phyloP scores from a whole-genome alignment of 2,113 vertebrate genomes.

The Neoarius graeffei region DNA sequence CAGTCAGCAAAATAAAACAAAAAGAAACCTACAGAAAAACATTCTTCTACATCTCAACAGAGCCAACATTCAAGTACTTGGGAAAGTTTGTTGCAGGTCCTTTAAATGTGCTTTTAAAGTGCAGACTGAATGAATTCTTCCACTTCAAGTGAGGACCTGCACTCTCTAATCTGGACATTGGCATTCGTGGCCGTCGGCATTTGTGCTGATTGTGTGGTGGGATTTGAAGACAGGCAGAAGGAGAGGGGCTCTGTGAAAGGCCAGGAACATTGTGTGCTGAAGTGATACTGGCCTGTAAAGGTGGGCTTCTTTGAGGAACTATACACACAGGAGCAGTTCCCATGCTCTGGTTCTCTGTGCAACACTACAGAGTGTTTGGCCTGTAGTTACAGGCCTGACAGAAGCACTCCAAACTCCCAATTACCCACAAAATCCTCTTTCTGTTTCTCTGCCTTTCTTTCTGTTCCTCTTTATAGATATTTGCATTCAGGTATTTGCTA shows the following conservation, averaged over 20 bases:
- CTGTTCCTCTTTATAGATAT: background rate
- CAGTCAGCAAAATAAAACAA: conserved; percentile 37
- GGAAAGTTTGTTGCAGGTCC: conserved; percentile 47
- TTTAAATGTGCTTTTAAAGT: conserved; percentile 49
- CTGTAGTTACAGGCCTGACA: conserved; percentile 45
- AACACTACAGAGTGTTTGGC: conserved; percentile 44
- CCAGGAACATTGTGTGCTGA: conserved; percentile 41
- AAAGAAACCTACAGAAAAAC: conserved; percentile 21
- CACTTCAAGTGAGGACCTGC: conserved; percentile 10
- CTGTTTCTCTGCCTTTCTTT: conserved; percentile 6
- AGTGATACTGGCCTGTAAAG: conserved; percentile 49
- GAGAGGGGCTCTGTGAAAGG: conserved; percentile 41
- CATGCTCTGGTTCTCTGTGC: conserved; percentile 50
- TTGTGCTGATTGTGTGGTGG: conserved; percentile 43
- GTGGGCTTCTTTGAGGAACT: conserved; percentile 47
- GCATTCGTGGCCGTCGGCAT: conserved; percentile 45
- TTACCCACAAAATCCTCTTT: conserved; percentile 40
- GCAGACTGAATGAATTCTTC: conserved; percentile 38
- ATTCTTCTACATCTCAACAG: conserved; percentile 27
- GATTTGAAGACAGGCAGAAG: conserved; percentile 47
- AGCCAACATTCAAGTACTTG: conserved; percentile 46
- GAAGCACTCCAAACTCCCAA: conserved; percentile 42
- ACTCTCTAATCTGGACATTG: conserved; percentile 57
- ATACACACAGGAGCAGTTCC: conserved; percentile 50
- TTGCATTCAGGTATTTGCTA: background rate